A percentile compares a stretch with the other conserved stretches of the same genome.
Evolutionary conservation across 2,113 vertebrate genomes (phyloP).

Genomic region (Rattus norvegicus): GRCr8 NC_086019.1:184399501-184400000

Average conservation of each 20-base stretch:
- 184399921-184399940: background rate
- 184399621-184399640: constrained; percentile 97
- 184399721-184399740: background rate
- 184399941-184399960: background rate
- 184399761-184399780: background rate
- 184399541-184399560: constrained; percentile 74
- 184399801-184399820: background rate
- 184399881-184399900: background rate
- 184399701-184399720: constrained; percentile 93
- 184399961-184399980: background rate
- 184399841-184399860: background rate
- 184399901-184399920: background rate
- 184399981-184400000: background rate
- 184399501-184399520: constrained; percentile 43
- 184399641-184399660: constrained; percentile 93
- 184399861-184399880: background rate
- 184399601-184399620: constrained; percentile 96
- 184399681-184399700: constrained; percentile 94
- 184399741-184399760: background rate
- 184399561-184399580: constrained; percentile 86
- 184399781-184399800: background rate
- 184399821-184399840: constrained; percentile 21
- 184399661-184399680: constrained; percentile 91
- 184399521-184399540: constrained; percentile 82
- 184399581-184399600: constrained; percentile 96